These are phyloP conservation scores for Aythya baeri DNA, from an alignment of 2,113 vertebrate species.

Conservation along the genomic window DNA sequence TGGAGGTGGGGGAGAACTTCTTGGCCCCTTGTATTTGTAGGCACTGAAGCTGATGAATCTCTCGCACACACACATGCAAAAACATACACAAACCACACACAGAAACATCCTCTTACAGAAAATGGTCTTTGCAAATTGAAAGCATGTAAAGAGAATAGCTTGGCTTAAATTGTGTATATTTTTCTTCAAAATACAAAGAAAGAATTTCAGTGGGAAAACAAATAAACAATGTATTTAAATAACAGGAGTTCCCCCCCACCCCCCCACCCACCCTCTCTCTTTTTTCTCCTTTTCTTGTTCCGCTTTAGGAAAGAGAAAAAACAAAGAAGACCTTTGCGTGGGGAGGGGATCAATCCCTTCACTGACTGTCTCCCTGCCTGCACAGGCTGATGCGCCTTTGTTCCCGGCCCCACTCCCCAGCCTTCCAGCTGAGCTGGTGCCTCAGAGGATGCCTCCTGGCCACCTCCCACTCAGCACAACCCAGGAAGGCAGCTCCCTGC, in stretches of 20 bases:
- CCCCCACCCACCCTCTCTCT: neutral
- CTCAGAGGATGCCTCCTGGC: slow-evolving; percentile 31
- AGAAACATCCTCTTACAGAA: neutral
- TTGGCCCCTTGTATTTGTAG: neutral
- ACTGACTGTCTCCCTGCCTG: slow-evolving; percentile 48
- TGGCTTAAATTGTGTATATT: neutral
- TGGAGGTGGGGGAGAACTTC: neutral
- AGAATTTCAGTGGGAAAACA: neutral
- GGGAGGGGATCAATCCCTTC: slow-evolving; percentile 33
- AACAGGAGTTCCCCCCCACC: neutral
- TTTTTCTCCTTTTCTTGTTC: too few relatives aligned
- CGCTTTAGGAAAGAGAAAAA: neutral
- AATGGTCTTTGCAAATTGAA: neutral
- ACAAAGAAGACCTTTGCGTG: slow-evolving; percentile 49
- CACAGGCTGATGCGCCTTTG: slow-evolving; percentile 56
- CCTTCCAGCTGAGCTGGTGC: slow-evolving; percentile 60
- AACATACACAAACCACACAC: neutral
- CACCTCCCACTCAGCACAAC: neutral
- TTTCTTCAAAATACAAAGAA: slow-evolving; percentile 3
- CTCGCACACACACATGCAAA: neutral
- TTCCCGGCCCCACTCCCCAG: slow-evolving; percentile 11
- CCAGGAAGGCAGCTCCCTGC: neutral
- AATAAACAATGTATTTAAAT: neutral
- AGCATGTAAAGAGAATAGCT: neutral
- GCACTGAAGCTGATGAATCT: neutral